These are phyloP conservation scores for Sialia sialis DNA, from an alignment of 2,113 vertebrate genomes.

Conservation along the genomic window DNA sequence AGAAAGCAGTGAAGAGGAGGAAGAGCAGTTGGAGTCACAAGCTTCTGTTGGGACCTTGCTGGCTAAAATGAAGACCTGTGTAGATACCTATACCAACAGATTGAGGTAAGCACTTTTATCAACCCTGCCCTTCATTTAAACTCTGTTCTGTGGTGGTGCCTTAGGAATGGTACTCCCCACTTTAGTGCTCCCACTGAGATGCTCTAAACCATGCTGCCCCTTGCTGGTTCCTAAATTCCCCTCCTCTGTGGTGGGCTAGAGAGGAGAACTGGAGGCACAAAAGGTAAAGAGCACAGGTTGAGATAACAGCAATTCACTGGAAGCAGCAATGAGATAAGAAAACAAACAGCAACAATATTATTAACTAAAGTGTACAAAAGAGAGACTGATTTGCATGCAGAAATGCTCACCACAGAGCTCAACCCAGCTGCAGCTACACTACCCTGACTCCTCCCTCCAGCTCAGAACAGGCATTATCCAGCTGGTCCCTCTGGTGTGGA, in stretches of 20 bases:
- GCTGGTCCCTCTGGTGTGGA: background rate
- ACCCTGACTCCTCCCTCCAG: background rate
- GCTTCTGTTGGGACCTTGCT: constrained; percentile 93
- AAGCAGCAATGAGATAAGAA: background rate
- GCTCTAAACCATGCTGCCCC: accelerated
- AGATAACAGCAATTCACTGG: background rate
- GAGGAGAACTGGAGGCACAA: background rate
- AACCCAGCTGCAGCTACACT: background rate
- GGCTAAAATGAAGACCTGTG: constrained; percentile 99
- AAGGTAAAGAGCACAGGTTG: accelerated
- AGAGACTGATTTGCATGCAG: background rate
- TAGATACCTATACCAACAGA: constrained; percentile 97
- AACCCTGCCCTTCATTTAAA: background rate
- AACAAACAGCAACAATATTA: background rate
- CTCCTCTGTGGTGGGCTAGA: background rate
- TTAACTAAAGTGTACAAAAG: background rate
- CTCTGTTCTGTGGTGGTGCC: background rate
- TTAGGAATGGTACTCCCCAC: background rate
- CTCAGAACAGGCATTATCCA: background rate
- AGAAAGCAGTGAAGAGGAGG: constrained; percentile 83
- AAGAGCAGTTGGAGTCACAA: constrained; percentile 88
- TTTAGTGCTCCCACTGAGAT: no score
- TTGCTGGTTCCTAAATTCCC: background rate
- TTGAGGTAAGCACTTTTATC: constrained; percentile 75
- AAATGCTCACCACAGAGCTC: background rate